Percentiles rank a stretch among this genome's conserved stretches.
Evolutionary conservation across 2,888 invertebrate species (phyloP).

Genomic region (Leucoma salicis): DNA sequence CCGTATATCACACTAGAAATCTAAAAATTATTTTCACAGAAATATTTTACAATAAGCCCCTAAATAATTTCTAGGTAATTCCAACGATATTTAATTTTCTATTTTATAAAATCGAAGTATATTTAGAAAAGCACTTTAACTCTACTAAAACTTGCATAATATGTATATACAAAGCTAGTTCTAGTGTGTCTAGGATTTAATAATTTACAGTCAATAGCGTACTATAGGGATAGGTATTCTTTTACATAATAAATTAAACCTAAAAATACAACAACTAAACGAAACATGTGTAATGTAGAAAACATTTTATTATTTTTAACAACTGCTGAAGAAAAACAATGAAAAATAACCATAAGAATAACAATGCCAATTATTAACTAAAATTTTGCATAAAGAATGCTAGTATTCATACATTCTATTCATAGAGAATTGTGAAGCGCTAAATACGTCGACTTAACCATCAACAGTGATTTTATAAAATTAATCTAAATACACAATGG

Average conservation of each 20-base stretch:
- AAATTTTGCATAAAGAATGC: conserved; percentile 46
- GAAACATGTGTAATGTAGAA: conserved; percentile 62
- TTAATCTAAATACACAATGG: conserved; percentile 58
- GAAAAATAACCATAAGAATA: conserved; percentile 70
- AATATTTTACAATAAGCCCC: conserved; percentile 40
- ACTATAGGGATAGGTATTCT: conserved; percentile 33
- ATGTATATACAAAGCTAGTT: conserved; percentile 58
- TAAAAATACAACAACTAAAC: conserved; percentile 50
- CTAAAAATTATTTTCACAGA: conserved; percentile 44
- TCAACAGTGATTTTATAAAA: conserved; percentile 57
- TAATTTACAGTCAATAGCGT: conserved; percentile 31
- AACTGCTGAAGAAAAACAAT: conserved; percentile 64
- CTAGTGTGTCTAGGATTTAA: conserved; percentile 28
- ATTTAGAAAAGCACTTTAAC: conserved; percentile 46
- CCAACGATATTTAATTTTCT: conserved; percentile 38
- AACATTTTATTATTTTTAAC: conserved; percentile 69
- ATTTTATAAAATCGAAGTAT: conserved; percentile 42
- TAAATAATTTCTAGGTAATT: conserved; percentile 47
- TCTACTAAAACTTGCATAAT: conserved; percentile 45
- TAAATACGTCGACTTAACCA: conserved; percentile 43
- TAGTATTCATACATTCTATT: conserved; percentile 27
- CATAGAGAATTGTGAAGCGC: conserved; percentile 30
- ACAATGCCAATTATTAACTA: conserved; percentile 75
- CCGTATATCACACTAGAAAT: conserved; percentile 24
- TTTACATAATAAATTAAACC: conserved; percentile 29